Conservation (phyloP, 2,113 vertebrate species). For the Mormyrus lacerda region DNA sequence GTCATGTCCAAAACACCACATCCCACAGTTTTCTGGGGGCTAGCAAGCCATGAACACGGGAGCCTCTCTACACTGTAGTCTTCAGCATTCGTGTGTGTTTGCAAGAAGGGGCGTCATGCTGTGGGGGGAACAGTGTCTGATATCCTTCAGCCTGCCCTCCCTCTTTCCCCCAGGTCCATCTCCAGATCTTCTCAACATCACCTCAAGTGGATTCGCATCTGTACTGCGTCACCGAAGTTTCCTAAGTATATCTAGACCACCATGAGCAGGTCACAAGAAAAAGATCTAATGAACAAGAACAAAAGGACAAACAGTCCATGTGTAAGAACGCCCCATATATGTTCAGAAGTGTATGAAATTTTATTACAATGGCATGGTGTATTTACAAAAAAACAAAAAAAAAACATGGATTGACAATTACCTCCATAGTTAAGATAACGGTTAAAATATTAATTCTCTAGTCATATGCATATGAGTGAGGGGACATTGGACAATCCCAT, state of each 20-base stretch:
- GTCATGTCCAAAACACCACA: slow-evolving; percentile 85
- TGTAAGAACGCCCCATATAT: background rate
- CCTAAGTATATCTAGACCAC: background rate
- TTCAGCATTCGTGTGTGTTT: slow-evolving; percentile 43
- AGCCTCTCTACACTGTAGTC: slow-evolving; percentile 84
- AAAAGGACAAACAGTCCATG: background rate
- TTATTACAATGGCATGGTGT: background rate
- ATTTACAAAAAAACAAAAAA: background rate
- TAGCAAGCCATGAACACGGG: slow-evolving; percentile 75
- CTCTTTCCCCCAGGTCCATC: slow-evolving; percentile 27
- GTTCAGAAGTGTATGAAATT: background rate
- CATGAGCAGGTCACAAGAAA: background rate
- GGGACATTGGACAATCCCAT: background rate
- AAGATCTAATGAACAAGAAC: background rate
- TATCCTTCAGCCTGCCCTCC: slow-evolving; percentile 13
- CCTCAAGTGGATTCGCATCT: background rate
- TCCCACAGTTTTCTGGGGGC: slow-evolving; percentile 97
- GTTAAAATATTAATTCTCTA: background rate
- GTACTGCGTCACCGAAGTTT: background rate
- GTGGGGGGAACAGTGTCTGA: slow-evolving; percentile 31
- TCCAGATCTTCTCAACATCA: slow-evolving; percentile 50
- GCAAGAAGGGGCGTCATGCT: slow-evolving; percentile 39
- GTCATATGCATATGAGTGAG: background rate
- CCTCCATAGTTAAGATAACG: background rate
- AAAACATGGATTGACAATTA: no score